Evolutionary conservation across 2,113 vertebrate genomes (phyloP).

Genomic region (Tiliqua scincoides): DNA sequence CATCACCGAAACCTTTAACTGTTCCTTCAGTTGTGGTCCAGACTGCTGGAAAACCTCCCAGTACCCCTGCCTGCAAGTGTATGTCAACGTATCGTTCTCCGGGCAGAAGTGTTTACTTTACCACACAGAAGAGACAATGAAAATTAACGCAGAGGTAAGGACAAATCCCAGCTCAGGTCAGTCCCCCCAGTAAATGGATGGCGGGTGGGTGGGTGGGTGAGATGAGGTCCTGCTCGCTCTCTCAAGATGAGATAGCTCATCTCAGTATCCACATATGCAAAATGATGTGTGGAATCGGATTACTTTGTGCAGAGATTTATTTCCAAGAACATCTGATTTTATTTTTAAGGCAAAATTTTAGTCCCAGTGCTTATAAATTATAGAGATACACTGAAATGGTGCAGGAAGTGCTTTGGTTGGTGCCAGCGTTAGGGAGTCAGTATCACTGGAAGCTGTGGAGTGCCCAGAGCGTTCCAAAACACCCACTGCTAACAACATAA

Average conservation of each 20-base stretch:
- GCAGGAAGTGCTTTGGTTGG: background rate
- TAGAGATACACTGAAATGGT: background rate
- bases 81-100: constrained; percentile 88
- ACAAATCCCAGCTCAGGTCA: background rate
- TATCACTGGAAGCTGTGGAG: no score
- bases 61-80: constrained; percentile 94
- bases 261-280: no score
- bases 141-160: constrained; percentile 89
- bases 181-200: constrained; percentile 20
- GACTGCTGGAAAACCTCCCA: constrained; percentile 90
- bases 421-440: no score
- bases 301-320: background rate
- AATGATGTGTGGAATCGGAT: background rate
- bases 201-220: background rate
- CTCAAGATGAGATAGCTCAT: no score
- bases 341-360: background rate
- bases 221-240: background rate
- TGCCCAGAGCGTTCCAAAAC: no score
- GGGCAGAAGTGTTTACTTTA: constrained; percentile 88
- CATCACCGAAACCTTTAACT: constrained; percentile 89
- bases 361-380: background rate
- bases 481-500: no score
- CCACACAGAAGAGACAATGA: constrained; percentile 89
- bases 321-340: background rate
- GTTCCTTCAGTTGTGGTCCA: constrained; percentile 90